Base-by-base conservation (phyloP, 2,113 vertebrate species). In the Onychostruthus taczanowskii region DNA sequence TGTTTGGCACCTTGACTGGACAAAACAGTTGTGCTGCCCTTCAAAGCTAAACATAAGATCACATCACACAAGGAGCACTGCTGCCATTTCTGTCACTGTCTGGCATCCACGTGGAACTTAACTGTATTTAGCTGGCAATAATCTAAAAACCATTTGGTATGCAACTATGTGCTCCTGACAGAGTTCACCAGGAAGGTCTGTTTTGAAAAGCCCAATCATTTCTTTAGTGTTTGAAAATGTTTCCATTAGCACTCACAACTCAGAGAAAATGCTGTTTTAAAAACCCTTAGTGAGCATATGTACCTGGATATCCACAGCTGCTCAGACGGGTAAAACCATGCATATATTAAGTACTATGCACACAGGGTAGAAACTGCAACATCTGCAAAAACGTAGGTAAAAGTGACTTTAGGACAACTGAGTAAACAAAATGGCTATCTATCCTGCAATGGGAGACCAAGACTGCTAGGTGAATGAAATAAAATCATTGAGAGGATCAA, bases 11-110 rank as follows among this genome's bases (percentile, higher is more conserved):
- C 61, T 33, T 87, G 44, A 69, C 89, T 93, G 52, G 85, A 95
- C 81, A 92, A 96, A 93, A 86, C 83, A 88, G 93, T 97, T 95
- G 63, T 55, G 61, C 91, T 58, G 62, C 91, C 63, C 19, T 89
- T 87, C 83, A 78, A 90, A 82, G 58, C 33, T 73, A 61, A 94
- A 76, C 39, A 18, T 35, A 69, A 59, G 23, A 58, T 79, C 69
- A 77, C 72, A 27, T 66, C 61, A 27, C 5, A 27, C 41, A 70
- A n/a, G 61, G 78, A 93, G n/a, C 16, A 64, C 28, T 82, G 69
- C 56, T 70, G 43, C 37, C 20, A 67, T 62, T 84, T 73, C 78
- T 81, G 62, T 44, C 52, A 24, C 73, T 33, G 27, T 58, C 39
- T 76, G 35, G 53, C 2, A 2, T 43, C 69, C 72, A 46, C 30